Percentiles rank a stretch among this genome's conserved stretches.
Evolutionary conservation across 2,797 vertebrate genomes (phyloP).

Genomic region (Acanthurus lineatus): DNA sequence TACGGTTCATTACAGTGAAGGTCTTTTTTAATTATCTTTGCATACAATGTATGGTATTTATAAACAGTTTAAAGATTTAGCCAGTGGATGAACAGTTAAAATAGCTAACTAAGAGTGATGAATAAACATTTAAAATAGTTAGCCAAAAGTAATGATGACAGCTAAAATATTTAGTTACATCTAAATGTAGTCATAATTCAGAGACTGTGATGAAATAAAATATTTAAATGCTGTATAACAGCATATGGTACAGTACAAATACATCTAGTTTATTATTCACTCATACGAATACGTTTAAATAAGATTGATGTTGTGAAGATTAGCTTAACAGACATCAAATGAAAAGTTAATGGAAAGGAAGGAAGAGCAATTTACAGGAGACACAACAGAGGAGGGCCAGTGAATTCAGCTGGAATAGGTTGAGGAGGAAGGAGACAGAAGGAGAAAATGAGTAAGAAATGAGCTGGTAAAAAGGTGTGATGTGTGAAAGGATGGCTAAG

Average conservation of each 20-base stretch:
- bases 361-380: not conserved
- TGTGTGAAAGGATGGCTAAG: conserved; percentile 30
- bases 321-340: not conserved
- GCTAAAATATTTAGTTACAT: not conserved
- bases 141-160: not conserved
- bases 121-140: not conserved
- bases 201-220: too few species aligned
- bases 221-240: not conserved
- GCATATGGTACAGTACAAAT: not conserved
- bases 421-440: conserved; percentile 16
- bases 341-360: not conserved
- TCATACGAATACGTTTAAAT: conserved; percentile 3
- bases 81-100: not conserved
- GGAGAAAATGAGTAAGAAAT: conserved; percentile 22
- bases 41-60: too few species aligned
- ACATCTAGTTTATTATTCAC: not conserved
- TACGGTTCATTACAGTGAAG: too few species aligned
- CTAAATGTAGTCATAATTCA: too few species aligned
- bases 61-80: not conserved
- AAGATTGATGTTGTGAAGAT: not conserved
- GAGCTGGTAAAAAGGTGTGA: conserved; percentile 19
- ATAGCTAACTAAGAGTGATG: not conserved
- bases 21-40: too few species aligned
- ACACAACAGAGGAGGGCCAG: conserved; percentile 13
- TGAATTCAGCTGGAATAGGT: conserved; percentile 9